Evolutionary conservation across 2,113 vertebrate genomes (phyloP).

Genomic region (Todiramphus chloris): DNA sequence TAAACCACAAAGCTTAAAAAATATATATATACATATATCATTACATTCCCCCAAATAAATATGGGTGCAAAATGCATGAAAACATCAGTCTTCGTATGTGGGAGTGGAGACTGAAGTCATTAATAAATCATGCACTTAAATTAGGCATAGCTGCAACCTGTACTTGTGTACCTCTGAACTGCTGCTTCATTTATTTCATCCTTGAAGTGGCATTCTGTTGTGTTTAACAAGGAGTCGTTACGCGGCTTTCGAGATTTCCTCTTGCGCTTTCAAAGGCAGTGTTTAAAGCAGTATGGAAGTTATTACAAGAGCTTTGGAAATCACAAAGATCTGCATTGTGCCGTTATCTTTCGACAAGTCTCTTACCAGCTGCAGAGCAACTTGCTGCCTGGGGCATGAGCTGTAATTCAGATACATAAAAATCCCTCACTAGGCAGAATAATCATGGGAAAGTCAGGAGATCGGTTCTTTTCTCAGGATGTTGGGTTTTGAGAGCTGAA

Average conservation of each 20-base stretch:
- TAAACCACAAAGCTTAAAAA: neutral
- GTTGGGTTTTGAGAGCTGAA: neutral
- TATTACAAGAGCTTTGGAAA: neutral
- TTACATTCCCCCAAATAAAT: neutral
- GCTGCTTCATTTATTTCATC: neutral
- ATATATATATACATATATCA: neutral
- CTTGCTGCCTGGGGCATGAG: slow-evolving; percentile 12
- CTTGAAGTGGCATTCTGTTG: neutral
- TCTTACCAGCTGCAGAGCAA: neutral
- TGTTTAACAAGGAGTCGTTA: neutral
- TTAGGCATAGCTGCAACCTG: neutral
- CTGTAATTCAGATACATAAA: neutral
- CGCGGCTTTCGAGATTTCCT: neutral
- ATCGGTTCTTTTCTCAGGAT: neutral
- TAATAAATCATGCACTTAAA: neutral
- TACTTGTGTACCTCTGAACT: neutral
- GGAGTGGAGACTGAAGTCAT: neutral
- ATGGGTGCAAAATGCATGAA: neutral
- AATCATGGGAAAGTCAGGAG: neutral
- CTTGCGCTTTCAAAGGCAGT: neutral
- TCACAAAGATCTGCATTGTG: neutral
- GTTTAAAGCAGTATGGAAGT: neutral
- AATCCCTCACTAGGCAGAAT: neutral
- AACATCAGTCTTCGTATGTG: neutral
- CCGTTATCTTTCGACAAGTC: neutral